Percentiles rank a stretch among this genome's conserved stretches.
Conservation (phyloP, 2,888 invertebrate species). For the Nymphalis c-album region DNA sequence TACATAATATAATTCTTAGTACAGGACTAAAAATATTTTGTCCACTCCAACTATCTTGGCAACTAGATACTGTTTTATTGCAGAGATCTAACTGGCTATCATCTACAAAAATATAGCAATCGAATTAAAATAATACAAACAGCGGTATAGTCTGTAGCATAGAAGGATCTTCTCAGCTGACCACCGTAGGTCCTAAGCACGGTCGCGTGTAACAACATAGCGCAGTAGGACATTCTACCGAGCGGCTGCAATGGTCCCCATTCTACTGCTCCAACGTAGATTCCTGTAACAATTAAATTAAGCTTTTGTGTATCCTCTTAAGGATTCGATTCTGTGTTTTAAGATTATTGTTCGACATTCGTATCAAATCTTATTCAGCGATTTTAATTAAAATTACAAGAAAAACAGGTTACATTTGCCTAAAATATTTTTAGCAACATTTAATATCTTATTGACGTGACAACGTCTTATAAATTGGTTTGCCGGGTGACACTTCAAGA, state of each 20-base stretch:
- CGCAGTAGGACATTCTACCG: conserved; percentile 73
- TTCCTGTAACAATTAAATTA: conserved; percentile 46
- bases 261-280: conserved; percentile 68
- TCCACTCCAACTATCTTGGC: too few species aligned
- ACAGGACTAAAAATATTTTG: too few species aligned
- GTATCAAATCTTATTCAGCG: too few species aligned
- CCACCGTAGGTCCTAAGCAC: conserved; percentile 73
- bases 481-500: too few species aligned
- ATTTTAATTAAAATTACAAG: too few species aligned
- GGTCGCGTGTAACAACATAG: conserved; percentile 74
- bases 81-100: too few species aligned
- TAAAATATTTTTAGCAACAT: too few species aligned
- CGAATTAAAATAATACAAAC: conserved; percentile 51
- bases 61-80: too few species aligned
- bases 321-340: too few species aligned
- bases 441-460: neutral
- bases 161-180: conserved; percentile 73
- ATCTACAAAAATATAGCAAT: neutral
- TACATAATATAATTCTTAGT: too few species aligned
- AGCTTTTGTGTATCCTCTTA: neutral
- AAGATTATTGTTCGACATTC: too few species aligned
- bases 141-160: conserved; percentile 74
- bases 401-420: neutral
- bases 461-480: too few species aligned
- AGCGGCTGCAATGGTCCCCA: conserved; percentile 75